A percentile compares a stretch with the other conserved stretches of the same genome.
phyloP scores from a whole-genome alignment of 2,888 invertebrate species.

The Drosophila birchii region DNA sequence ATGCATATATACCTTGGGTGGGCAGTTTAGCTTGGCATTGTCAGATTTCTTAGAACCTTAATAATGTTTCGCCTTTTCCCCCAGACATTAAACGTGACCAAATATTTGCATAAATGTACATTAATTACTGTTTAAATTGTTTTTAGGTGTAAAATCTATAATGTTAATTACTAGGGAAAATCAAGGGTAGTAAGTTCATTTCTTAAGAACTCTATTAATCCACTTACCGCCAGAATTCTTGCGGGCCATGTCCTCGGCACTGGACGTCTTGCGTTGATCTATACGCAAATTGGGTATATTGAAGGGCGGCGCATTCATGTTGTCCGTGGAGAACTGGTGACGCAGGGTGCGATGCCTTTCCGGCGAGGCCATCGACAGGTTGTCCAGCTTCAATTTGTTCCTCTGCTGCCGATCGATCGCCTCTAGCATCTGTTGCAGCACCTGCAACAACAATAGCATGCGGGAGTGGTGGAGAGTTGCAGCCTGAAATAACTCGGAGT shows the following conservation, averaged over 20 bases:
- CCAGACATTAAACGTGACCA: background rate
- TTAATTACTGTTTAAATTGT: background rate
- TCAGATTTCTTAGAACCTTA: background rate
- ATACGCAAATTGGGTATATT: slow-evolving; percentile 95
- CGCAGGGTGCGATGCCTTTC: slow-evolving; percentile 91
- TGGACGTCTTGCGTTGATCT: slow-evolving; percentile 94
- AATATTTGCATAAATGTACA: background rate
- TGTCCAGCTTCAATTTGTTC: slow-evolving; percentile 94
- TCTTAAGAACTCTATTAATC: too few relatives aligned
- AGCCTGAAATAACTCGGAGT: background rate
- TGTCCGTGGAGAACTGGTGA: slow-evolving; percentile 94
- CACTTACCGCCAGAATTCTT: slow-evolving; percentile 91
- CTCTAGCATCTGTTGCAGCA: slow-evolving; percentile 96
- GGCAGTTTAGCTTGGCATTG: slow-evolving; percentile 1
- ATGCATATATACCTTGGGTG: background rate
- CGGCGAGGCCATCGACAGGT: slow-evolving; percentile 90
- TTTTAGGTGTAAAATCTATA: background rate
- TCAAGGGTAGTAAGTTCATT: background rate
- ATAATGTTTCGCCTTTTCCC: background rate
- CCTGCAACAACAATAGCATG: slow-evolving; percentile 84
- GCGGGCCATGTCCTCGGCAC: slow-evolving; percentile 95
- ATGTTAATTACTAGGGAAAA: background rate
- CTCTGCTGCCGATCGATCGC: slow-evolving; percentile 95
- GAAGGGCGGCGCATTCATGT: slow-evolving; percentile 93
- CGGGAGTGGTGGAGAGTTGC: background rate